Evolutionary conservation across 2,113 vertebrate genomes (phyloP).

Genomic region (Lepisosteus oculatus): DNA sequence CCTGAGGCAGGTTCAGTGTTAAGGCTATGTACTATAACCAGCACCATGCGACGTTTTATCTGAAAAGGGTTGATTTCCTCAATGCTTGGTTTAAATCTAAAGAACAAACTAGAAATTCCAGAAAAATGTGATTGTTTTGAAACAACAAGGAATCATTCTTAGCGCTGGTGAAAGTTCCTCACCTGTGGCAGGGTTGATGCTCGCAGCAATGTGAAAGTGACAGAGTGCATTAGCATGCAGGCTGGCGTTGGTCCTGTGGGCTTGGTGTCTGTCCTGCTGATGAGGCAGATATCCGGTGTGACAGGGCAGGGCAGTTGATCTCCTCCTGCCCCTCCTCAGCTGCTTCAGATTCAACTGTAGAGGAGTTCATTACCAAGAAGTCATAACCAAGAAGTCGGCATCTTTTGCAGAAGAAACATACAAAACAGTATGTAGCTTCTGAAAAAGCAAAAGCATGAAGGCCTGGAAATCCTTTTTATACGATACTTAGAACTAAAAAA

Average conservation of each 20-base stretch:
- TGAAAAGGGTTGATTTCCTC: neutral
- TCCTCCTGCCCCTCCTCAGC: conserved; percentile 66
- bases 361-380: neutral
- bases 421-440: no score
- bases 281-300: conserved; percentile 77
- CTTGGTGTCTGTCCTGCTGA: conserved; percentile 79
- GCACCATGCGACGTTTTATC: no score
- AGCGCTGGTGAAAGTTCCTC: conserved; percentile 11
- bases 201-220: conserved; percentile 97
- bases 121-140: no score
- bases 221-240: conserved; percentile 89
- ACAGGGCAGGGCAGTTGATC: conserved; percentile 69
- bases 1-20: no score
- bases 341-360: conserved; percentile 75
- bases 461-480: no score
- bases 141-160: no score
- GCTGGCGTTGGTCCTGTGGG: conserved; percentile 57
- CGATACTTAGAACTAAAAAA: no score
- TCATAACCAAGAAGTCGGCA: no score
- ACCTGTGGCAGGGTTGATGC: conserved; percentile 97
- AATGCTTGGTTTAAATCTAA: neutral
- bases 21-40: no score
- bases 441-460: no score
- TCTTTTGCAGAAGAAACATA: no score
- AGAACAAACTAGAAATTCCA: no score